These are phyloP conservation scores for Melanargia galathea DNA, from an alignment of 2,888 invertebrate genomes.

Conservation along the genomic window DNA sequence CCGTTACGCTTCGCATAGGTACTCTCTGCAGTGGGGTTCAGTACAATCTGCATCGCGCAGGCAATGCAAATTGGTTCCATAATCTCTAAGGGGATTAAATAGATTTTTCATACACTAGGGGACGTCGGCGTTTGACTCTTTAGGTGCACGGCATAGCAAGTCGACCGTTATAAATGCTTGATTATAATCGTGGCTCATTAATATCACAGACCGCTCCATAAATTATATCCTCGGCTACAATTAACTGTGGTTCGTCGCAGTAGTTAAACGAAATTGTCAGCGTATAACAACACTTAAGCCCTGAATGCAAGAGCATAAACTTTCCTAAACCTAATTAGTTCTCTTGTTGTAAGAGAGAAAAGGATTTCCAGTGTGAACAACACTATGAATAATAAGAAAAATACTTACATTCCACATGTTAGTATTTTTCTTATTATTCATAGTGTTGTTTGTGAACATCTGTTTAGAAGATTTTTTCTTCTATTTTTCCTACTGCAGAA, in stretches of 20 bases:
- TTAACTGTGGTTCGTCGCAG: constrained; percentile 10
- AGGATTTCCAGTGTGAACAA: background rate
- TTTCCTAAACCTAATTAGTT: no score
- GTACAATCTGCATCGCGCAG: constrained; percentile 35
- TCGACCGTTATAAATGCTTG: constrained; percentile 10
- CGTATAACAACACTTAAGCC: background rate
- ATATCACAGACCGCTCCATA: constrained; percentile 5
- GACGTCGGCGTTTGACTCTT: constrained; percentile 10
- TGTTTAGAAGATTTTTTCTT: no score
- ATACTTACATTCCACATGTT: no score
- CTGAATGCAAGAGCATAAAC: background rate
- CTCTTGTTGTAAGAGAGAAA: background rate
- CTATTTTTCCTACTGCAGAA: no score
- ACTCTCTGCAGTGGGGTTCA: constrained; percentile 27
- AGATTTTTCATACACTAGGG: constrained; percentile 21
- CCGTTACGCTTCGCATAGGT: constrained; percentile 24
- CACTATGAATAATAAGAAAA: no score
- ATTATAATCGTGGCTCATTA: constrained; percentile 4
- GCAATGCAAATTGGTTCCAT: constrained; percentile 36
- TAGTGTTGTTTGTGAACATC: no score
- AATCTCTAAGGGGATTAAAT: constrained; percentile 34
- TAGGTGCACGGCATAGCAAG: background rate
- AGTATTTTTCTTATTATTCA: no score
- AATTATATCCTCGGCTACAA: constrained; percentile 12
- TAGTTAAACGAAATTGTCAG: constrained; percentile 10